Percentiles rank a stretch among this genome's conserved stretches.
Evolutionary conservation across 2,888 invertebrate species (phyloP).

Genomic region (Erannis defoliaria): DNA sequence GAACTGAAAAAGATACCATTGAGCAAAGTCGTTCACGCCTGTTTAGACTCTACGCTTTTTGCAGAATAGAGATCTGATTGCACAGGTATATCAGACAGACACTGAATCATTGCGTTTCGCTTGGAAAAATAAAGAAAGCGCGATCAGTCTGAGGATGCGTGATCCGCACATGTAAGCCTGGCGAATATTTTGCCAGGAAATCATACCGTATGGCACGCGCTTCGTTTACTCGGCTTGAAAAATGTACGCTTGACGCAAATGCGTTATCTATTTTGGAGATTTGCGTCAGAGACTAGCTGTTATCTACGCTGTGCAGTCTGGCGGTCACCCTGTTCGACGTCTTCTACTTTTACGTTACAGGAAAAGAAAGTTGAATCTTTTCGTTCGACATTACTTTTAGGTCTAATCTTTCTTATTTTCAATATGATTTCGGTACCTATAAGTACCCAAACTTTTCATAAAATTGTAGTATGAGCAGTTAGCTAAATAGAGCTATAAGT

Average conservation of each 20-base stretch:
- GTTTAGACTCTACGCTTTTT: conserved; percentile 21
- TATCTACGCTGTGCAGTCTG: conserved; percentile 80
- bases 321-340: conserved; percentile 69
- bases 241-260: conserved; percentile 85
- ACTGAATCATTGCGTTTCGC: conserved; percentile 57
- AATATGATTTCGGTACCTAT: neutral
- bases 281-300: conserved; percentile 79
- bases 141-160: conserved; percentile 66
- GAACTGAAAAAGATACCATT: conserved; percentile 10
- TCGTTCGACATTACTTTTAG: neutral
- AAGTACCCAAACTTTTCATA: neutral
- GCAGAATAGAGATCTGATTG: conserved; percentile 36
- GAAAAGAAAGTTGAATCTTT: conserved; percentile 32
- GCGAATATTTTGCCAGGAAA: conserved; percentile 80
- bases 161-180: conserved; percentile 64
- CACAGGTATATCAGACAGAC: conserved; percentile 38
- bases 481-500: conserved; percentile 27
- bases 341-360: conserved; percentile 52
- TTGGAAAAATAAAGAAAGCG: conserved; percentile 66
- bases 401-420: neutral
- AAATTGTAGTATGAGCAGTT: neutral
- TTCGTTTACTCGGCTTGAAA: conserved; percentile 80
- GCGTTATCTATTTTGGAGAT: conserved; percentile 85
- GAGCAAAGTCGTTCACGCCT: conserved; percentile 34
- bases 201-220: conserved; percentile 73